Conservation (phyloP, 1,140 invertebrate genomes). For the Odontomachus brunneus region DNA sequence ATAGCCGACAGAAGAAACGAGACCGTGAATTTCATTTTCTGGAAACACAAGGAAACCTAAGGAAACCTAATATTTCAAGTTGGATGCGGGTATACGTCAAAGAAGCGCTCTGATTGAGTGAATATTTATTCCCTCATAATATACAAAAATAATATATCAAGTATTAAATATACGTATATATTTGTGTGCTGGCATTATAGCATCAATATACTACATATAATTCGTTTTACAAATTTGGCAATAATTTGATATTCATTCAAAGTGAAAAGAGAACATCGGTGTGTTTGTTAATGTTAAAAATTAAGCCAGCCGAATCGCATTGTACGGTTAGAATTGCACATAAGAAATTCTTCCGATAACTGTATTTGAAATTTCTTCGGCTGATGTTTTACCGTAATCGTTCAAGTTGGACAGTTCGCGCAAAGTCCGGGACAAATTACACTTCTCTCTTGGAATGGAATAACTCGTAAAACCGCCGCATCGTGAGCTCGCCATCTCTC, state of each 20-base stretch:
- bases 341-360: constrained; percentile 29
- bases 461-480: constrained; percentile 58
- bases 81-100: not conserved
- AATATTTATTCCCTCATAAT: not conserved
- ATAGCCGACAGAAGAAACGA: too few relatives aligned
- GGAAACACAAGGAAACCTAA: too few relatives aligned
- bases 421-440: constrained; percentile 58
- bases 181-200: too few relatives aligned
- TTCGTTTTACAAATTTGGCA: too few relatives aligned
- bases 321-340: constrained; percentile 59
- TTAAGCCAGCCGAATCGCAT: not conserved
- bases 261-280: not conserved
- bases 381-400: constrained; percentile 57
- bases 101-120: not conserved
- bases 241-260: too few relatives aligned
- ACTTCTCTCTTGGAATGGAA: constrained; percentile 54
- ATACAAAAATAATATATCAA: not conserved
- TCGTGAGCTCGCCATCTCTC: constrained; percentile 16
- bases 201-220: too few relatives aligned
- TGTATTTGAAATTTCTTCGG: constrained; percentile 15
- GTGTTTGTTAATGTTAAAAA: not conserved
- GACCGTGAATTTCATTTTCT: too few relatives aligned
- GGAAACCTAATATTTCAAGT: not conserved
- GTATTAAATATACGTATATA: too few relatives aligned
- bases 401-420: constrained; percentile 49